Conservation (phyloP, 2,113 vertebrate species). For the Aix galericulata region DNA sequence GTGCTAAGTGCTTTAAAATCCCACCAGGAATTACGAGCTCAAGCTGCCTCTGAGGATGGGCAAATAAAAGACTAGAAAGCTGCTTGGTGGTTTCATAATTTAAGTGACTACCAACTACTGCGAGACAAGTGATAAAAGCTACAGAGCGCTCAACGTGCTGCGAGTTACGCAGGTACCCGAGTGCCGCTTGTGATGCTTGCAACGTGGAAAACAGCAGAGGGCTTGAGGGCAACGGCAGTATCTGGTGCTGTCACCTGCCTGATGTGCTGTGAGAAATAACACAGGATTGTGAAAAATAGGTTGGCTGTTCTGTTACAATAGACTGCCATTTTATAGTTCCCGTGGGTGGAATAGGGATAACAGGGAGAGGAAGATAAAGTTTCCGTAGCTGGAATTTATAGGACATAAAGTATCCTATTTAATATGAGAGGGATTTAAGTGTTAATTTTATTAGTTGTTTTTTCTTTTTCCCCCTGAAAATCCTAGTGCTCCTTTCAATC, state of each 20-base stretch:
- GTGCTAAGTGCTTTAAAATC: constrained; percentile 18
- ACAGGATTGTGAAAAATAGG: not conserved
- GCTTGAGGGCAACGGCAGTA: not conserved
- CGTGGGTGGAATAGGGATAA: not conserved
- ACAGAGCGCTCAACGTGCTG: not conserved
- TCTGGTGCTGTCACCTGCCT: not conserved
- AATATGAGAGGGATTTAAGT: not conserved
- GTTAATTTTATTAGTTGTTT: not conserved
- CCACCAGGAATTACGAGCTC: not conserved
- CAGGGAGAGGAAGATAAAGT: not conserved
- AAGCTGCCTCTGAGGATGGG: not conserved
- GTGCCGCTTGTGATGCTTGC: not conserved
- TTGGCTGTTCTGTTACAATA: not conserved
- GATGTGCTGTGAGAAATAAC: not conserved
- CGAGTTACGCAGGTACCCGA: not conserved
- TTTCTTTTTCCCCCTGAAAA: not conserved
- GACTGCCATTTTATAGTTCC: not conserved
- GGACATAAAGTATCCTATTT: not conserved
- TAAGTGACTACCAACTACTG: not conserved
- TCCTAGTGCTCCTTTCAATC: not conserved
- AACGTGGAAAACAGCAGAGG: not conserved
- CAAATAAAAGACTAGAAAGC: not conserved
- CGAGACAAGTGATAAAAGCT: not conserved
- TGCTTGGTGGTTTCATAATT: not conserved
- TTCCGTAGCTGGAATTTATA: not conserved